Conservation (phyloP, 2,888 invertebrate genomes). For the Miltochrista miniata region DNA sequence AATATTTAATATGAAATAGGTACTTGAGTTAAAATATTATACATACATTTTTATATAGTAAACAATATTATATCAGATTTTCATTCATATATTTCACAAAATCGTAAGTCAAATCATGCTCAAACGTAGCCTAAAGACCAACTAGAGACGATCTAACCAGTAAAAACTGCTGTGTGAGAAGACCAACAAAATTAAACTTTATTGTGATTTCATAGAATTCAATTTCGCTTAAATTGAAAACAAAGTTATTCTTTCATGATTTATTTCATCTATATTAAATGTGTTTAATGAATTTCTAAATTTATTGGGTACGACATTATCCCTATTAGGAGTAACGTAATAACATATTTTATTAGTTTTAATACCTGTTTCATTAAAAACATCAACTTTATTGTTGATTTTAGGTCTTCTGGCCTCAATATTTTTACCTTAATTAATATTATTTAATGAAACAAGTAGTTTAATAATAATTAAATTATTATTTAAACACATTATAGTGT, state of each 20-base stretch:
- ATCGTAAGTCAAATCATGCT: slow-evolving; percentile 53
- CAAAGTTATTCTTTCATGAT: slow-evolving; percentile 48
- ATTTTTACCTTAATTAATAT: background rate
- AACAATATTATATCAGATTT: slow-evolving; percentile 27
- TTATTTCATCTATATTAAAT: slow-evolving; percentile 65
- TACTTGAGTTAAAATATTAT: slow-evolving; percentile 29
- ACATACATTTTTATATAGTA: slow-evolving; percentile 33
- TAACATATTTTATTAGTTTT: slow-evolving; percentile 38
- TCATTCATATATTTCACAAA: slow-evolving; percentile 19
- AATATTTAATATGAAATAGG: slow-evolving; percentile 39
- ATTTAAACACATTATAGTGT: slow-evolving; percentile 30
- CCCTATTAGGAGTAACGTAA: slow-evolving; percentile 63
- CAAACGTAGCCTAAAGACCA: slow-evolving; percentile 74
- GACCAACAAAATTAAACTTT: slow-evolving; percentile 30
- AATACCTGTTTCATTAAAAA: slow-evolving; percentile 30
- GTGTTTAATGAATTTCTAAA: slow-evolving; percentile 73
- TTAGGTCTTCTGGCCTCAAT: background rate
- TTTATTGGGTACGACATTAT: slow-evolving; percentile 79
- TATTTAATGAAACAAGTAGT: slow-evolving; percentile 28
- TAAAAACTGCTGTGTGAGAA: slow-evolving; percentile 74
- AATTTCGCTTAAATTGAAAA: slow-evolving; percentile 75
- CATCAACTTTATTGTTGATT: background rate
- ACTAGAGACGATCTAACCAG: slow-evolving; percentile 62
- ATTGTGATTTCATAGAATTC: slow-evolving; percentile 78
- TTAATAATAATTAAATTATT: slow-evolving; percentile 16